Evolutionary conservation across 2,888 invertebrate genomes (phyloP), one percentile per base, ranked within the genome.

Genomic region (Hirtodrosophila confusa): DNA sequence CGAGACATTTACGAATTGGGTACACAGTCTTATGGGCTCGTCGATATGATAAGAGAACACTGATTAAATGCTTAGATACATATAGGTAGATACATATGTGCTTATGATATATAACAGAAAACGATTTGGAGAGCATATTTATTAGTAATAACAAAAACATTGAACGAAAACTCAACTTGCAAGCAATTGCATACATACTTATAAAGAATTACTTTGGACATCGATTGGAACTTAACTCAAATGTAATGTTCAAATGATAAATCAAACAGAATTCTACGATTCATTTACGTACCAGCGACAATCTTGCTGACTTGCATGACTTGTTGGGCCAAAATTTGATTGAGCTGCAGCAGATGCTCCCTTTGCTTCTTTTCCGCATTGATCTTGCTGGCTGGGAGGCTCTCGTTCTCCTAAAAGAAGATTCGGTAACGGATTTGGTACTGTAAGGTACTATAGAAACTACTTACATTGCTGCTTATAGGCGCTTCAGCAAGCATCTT

Each of bases 261-360:
- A 36, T 23, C 7, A 39, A n/a, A 41, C 5, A 5, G 39, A 6
- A 12, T 6, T 23, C 37, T 9, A 4, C 27, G 7, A 31, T 4
- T 23, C 3, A 4, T 67, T 39, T 41, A 92, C 94, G 93, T 94
- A 98, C 98, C 98, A 92, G 98, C 98, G 86, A 97, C 97, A 90
- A 97, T 96, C 93, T 97, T 97, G 93, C 97, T 97, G 94, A 97
- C 97, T 92, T 97, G 96, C 93, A 97, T 98, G 85, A 98, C 98
- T 93, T 97, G 96, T 91, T 96, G 96, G 67, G 98, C 98, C 84
- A 98, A 93, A 85, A 97, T 96, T 92, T 98, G 97, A 93, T 97
- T 97, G 87, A 98, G 93, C 90, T 97, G 97, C 69, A 98, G 93
- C 85, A 98, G 93, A 91, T 97, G 97, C 86, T 97, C 97, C 54